phyloP scores from a whole-genome alignment of 1,140 invertebrate species.

The Cydia strobilella region DNA sequence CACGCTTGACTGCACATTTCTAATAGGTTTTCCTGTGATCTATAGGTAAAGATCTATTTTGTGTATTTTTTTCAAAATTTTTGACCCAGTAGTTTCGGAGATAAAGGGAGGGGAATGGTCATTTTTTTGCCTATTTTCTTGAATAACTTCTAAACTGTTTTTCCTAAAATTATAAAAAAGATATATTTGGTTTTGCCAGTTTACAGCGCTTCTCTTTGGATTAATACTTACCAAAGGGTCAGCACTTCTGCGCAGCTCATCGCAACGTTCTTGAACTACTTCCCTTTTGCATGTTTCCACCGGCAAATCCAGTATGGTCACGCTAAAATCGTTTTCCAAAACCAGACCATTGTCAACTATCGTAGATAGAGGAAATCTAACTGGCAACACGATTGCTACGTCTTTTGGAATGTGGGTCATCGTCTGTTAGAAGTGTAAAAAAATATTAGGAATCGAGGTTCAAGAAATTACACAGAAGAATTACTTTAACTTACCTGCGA shows the following conservation, averaged over 20 bases:
- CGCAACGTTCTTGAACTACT: conserved; percentile 44
- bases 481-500: conserved; percentile 24
- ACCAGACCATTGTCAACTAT: conserved; percentile 26
- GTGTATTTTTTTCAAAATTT: no score
- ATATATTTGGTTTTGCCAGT: no score
- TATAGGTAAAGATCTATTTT: no score
- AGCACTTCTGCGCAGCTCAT: conserved; percentile 47
- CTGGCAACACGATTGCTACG: conserved; percentile 57
- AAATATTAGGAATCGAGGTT: not conserved
- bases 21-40: no score
- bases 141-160: no score
- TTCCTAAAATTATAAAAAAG: no score
- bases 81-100: no score
- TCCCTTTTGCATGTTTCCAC: conserved; percentile 42
- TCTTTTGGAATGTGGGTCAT: conserved; percentile 51
- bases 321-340: conserved; percentile 60
- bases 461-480: not conserved
- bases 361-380: conserved; percentile 44
- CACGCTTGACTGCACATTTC: no score
- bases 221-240: conserved; percentile 54
- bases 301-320: conserved; percentile 57
- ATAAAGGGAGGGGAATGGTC: no score
- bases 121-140: no score
- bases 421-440: conserved; percentile 43
- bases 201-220: not conserved